Base-by-base conservation (phyloP, 2,113 vertebrate species). In the Lepisosteus osseus region DNA sequence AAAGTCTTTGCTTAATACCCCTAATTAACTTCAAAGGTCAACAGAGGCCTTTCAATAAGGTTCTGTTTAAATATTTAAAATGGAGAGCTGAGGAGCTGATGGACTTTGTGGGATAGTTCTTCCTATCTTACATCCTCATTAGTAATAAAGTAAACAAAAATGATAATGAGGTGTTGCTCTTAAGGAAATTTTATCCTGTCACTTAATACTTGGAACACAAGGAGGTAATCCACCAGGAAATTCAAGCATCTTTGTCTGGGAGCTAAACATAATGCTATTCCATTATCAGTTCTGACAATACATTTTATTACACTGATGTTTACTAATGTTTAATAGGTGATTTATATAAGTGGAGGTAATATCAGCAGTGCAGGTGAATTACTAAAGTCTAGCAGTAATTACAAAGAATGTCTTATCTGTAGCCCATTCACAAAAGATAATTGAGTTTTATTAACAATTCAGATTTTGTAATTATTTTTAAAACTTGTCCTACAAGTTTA, bases 21-120 rank as follows among this genome's bases (percentile, higher is more conserved):
- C 54, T 65, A 65, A 63, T 47, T 73, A 73, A 73, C 56, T 67
- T 73, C 43, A 54, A 45, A 73, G 57, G 57, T 68, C 72, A 57
- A 54, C 29, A 47, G 57, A 44, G 64, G 15, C 57, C n/a, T 54
- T 73, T 41, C 56, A 11, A 62, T 55, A 29, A 73, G 63, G 45
- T 45, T 62, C 17, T 63, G 45, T 61, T 73, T 51, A 73, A 73
- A 73, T 62, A 63, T 73, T 73, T 73, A 62, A 73, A 63, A 61
- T 64, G 4, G 29, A 54, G 56, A 68, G 44, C 59, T 13, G 47
- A 42, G 41, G 56, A 68, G 44, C 59, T 13, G 47, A 42, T 14
- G 7, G 47, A 3, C 5, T 61, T 42, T 43, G 62, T 68, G 65
- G 4, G 17, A 42, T 15, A 47, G 12, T 17, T 61, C 45, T 61